Evolutionary conservation across 1,140 invertebrate species (phyloP).

Genomic region (Drosophila mauritiana): DNA sequence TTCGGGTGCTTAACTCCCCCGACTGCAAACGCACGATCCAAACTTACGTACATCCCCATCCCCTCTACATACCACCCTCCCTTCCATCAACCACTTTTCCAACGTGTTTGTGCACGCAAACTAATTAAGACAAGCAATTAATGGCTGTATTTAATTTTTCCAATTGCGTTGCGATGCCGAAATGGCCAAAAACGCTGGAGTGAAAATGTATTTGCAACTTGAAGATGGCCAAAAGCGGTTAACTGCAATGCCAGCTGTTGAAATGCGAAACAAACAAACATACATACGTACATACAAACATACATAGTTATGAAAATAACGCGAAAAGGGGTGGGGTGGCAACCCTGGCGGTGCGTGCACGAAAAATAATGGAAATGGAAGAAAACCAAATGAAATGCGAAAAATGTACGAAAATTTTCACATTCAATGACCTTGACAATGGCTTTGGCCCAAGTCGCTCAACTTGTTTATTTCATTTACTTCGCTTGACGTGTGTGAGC

Average conservation of each 20-base stretch:
- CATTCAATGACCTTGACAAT: slow-evolving; percentile 81
- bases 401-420: slow-evolving; percentile 69
- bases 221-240: slow-evolving; percentile 50
- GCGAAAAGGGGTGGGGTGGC: neutral
- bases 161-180: slow-evolving; percentile 41
- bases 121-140: slow-evolving; percentile 52
- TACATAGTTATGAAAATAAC: slow-evolving; percentile 7
- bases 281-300: neutral
- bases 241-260: slow-evolving; percentile 25
- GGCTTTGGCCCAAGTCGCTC: slow-evolving; percentile 60
- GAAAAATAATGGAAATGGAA: slow-evolving; percentile 42
- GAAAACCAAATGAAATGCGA: slow-evolving; percentile 69
- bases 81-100: neutral
- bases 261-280: slow-evolving; percentile 3
- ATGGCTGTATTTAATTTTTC: slow-evolving; percentile 27
- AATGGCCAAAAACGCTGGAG: slow-evolving; percentile 46
- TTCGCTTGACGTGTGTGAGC: slow-evolving; percentile 34
- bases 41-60: slow-evolving; percentile 1
- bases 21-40: slow-evolving; percentile 30
- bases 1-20: slow-evolving; percentile 10
- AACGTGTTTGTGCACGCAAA: slow-evolving; percentile 30
- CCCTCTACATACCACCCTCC: neutral
- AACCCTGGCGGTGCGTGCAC: slow-evolving; percentile 37
- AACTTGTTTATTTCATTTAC: slow-evolving; percentile 27
- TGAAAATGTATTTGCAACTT: slow-evolving; percentile 68